Evolutionary conservation across 1,140 invertebrate genomes (phyloP).

Genomic region (Eurosta solidaginis): DNA sequence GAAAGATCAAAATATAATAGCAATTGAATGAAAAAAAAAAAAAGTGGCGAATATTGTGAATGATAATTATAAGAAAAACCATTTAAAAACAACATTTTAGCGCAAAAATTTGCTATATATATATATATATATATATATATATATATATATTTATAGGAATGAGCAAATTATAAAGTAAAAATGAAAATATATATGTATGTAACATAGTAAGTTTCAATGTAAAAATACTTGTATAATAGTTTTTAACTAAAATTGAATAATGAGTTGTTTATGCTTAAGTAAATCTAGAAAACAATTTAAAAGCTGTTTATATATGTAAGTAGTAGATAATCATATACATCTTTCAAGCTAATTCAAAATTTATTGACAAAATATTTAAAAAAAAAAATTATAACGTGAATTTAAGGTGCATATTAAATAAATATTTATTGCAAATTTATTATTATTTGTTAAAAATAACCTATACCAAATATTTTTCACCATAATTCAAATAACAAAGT

Average conservation of each 20-base stretch:
- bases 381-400: conserved; percentile 23
- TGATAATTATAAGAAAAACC: neutral
- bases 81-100: neutral
- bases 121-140: neutral
- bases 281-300: too few species aligned
- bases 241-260: conserved; percentile 36
- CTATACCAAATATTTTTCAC: neutral
- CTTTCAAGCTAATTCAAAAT: too few species aligned
- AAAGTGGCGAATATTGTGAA: neutral
- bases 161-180: too few species aligned
- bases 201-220: neutral
- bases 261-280: too few species aligned
- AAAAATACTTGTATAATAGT: conserved; percentile 37
- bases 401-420: conserved; percentile 30
- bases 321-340: too few species aligned
- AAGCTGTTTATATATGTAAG: neutral
- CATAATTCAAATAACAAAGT: neutral
- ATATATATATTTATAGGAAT: neutral
- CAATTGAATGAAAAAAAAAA: neutral
- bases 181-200: neutral
- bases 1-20: too few species aligned
- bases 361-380: too few species aligned
- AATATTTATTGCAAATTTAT: conserved; percentile 28
- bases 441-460: neutral
- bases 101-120: neutral